These are phyloP conservation scores for Dendrocincla tyrannina DNA, from an alignment of 2,797 vertebrate species.

Conservation along the genomic window DNA sequence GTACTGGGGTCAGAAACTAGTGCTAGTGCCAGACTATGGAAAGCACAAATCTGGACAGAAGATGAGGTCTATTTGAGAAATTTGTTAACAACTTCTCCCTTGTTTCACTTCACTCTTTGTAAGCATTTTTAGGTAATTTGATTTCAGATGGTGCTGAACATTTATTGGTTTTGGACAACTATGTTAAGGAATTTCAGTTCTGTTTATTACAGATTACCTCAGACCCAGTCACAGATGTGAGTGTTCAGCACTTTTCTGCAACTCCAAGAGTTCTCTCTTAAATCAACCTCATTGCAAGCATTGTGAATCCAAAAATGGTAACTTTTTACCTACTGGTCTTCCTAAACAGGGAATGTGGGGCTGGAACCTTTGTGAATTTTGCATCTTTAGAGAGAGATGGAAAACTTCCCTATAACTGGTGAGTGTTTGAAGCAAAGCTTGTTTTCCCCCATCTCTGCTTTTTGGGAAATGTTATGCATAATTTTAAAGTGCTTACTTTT, in stretches of 20 bases:
- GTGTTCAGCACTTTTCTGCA: not conserved
- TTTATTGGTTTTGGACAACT: not conserved
- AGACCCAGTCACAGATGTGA: not conserved
- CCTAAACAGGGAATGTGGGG: conserved; percentile 88
- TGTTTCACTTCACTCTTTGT: not conserved
- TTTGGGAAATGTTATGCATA: not conserved
- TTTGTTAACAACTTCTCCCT: not conserved
- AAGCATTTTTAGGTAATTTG: not conserved
- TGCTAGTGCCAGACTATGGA: not conserved
- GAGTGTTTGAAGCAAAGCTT: conserved; percentile 59
- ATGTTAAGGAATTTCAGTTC: not conserved
- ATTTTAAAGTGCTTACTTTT: not conserved
- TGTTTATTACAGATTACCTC: not conserved
- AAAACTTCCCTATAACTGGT: conserved; percentile 97
- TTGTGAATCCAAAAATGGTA: not conserved
- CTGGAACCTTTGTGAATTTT: conserved; percentile 96
- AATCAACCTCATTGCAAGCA: not conserved
- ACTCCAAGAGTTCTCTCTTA: not conserved
- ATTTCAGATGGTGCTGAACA: not conserved
- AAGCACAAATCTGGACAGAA: not conserved
- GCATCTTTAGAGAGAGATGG: conserved; percentile 94
- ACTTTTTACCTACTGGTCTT: conserved; percentile 23
- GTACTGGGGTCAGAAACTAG: not conserved
- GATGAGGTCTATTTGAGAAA: not conserved
- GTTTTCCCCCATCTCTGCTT: not conserved